phyloP scores from a whole-genome alignment of 2,797 vertebrate genomes.

The Sebastes jordani region DNA sequence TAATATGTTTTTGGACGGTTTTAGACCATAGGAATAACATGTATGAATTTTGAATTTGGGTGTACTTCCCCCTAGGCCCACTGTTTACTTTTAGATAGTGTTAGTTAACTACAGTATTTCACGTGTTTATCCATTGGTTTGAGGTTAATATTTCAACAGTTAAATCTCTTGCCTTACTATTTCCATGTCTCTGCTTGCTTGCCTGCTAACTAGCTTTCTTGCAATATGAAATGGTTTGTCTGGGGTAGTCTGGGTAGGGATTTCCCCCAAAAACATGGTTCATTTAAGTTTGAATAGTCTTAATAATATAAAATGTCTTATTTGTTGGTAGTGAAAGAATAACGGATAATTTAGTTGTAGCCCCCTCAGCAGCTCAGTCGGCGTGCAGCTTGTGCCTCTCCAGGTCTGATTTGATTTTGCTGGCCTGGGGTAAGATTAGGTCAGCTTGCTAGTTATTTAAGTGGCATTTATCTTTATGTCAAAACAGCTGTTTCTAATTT shows the following conservation, averaged over 20 bases:
- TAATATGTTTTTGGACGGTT: too few relatives aligned
- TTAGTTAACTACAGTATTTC: background rate
- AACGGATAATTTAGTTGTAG: background rate
- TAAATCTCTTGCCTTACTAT: background rate
- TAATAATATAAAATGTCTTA: background rate
- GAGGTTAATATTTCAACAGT: background rate
- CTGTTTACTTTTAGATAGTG: background rate
- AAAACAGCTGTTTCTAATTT: slow-evolving; percentile 18
- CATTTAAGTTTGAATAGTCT: background rate
- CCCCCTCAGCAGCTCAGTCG: background rate
- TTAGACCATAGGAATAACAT: too few relatives aligned
- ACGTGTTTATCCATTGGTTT: background rate
- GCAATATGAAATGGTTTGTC: background rate
- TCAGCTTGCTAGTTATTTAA: background rate
- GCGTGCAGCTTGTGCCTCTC: background rate
- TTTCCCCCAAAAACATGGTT: background rate
- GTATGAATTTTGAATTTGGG: too few relatives aligned
- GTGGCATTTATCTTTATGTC: slow-evolving; percentile 11
- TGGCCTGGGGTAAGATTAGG: background rate
- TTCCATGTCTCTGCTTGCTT: background rate
- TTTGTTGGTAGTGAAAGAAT: background rate
- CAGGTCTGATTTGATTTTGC: slow-evolving; percentile 1
- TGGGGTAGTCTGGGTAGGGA: background rate
- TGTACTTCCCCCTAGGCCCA: background rate
- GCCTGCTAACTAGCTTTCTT: background rate